phyloP scores from a whole-genome alignment of 2,113 vertebrate species.

The Ondatra zibethicus region DNA sequence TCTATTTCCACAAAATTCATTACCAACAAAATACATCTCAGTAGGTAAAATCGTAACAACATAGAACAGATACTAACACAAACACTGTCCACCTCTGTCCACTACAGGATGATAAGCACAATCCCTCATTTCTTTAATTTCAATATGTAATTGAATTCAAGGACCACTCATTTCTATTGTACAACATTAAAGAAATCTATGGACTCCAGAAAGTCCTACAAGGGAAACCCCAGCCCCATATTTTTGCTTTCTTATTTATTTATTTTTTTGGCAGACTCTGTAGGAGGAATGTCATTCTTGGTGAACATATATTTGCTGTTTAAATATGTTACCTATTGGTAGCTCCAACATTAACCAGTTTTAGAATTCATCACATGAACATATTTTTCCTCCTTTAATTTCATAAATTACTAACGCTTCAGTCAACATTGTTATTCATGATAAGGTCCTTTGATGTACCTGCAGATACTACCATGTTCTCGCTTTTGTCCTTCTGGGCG shows the following conservation, averaged over 20 bases:
- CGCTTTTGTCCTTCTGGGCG: not conserved
- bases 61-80: not conserved
- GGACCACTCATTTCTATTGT: not conserved
- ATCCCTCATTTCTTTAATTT: slow-evolving; percentile 9
- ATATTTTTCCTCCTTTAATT: not conserved
- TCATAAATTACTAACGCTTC: not conserved
- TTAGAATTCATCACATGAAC: not conserved
- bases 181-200: not conserved
- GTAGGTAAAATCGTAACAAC: not conserved
- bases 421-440: not conserved
- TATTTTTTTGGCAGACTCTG: not conserved
- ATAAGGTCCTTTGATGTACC: not conserved
- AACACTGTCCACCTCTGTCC: not conserved
- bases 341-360: not conserved
- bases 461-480: not conserved
- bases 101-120: not conserved
- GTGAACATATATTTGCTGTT: not conserved
- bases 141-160: not conserved
- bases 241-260: not conserved
- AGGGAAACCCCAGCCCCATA: not conserved
- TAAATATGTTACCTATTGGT: not conserved
- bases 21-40: slow-evolving; percentile 9
- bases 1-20: not conserved
- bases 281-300: not conserved
- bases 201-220: not conserved